Evolutionary conservation across 2,888 invertebrate species (phyloP).

Genomic region (Pyralis farinalis): DNA sequence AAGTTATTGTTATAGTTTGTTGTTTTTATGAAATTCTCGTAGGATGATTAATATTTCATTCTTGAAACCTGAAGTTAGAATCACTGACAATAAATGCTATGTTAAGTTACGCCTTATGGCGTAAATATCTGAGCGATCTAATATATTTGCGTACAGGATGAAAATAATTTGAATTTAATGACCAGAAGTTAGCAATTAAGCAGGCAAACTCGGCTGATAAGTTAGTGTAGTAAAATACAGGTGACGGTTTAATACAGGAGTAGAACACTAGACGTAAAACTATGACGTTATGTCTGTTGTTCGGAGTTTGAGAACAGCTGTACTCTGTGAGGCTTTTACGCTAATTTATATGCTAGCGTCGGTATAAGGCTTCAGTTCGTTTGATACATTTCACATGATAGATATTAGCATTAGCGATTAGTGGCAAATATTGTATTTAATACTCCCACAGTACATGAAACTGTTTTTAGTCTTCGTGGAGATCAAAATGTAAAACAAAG

Average conservation of each 20-base stretch:
- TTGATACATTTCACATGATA: not conserved
- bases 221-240: conserved; percentile 6
- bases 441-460: too few species aligned
- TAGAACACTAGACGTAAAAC: conserved; percentile 5
- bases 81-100: too few species aligned
- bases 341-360: conserved; percentile 5
- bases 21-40: too few species aligned
- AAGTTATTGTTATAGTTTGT: too few species aligned
- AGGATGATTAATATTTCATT: too few species aligned
- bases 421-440: too few species aligned
- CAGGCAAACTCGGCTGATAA: not conserved
- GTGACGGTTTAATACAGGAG: not conserved
- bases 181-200: not conserved
- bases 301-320: conserved; percentile 7
- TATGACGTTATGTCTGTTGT: conserved; percentile 7
- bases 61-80: too few species aligned
- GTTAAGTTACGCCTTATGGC: too few species aligned
- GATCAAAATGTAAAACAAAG: too few species aligned
- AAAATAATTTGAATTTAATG: not conserved
- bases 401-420: too few species aligned
- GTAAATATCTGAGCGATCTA: too few species aligned
- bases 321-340: conserved; percentile 1
- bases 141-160: not conserved
- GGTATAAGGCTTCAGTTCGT: not conserved
- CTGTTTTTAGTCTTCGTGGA: too few species aligned